Conservation (phyloP, 2,797 vertebrate genomes). For the Dendrocincla tyrannina region DNA sequence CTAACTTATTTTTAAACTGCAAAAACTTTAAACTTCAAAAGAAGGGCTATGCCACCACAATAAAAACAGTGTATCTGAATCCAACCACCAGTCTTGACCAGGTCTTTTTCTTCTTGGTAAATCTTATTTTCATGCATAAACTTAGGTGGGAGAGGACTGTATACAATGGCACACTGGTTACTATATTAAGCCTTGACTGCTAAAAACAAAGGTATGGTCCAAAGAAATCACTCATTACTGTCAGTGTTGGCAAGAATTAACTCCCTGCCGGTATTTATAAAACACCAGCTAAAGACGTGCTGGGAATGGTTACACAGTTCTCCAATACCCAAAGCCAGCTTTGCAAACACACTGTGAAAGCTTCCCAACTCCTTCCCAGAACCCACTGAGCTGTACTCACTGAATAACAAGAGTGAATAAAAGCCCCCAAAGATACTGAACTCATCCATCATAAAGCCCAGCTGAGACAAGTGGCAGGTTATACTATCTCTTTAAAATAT, state of each 20-base stretch:
- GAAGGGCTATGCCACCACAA: not conserved
- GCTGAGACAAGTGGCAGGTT: not conserved
- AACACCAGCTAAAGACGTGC: not conserved
- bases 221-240: not conserved
- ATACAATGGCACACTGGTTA: not conserved
- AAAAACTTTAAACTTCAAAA: not conserved
- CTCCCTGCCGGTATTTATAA: not conserved
- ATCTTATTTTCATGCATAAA: not conserved
- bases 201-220: not conserved
- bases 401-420: not conserved
- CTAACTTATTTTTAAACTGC: not conserved
- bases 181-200: not conserved
- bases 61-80: not conserved
- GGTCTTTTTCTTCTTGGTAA: not conserved
- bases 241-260: not conserved
- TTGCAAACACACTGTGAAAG: not conserved
- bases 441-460: constrained; percentile 18
- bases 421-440: not conserved
- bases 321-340: not conserved
- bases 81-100: not conserved
- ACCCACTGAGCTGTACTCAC: not conserved
- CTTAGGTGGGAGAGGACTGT: not conserved
- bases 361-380: not conserved
- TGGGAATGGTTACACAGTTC: not conserved
- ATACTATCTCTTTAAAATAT: not conserved